Base-by-base conservation (phyloP, 2,113 vertebrate genomes). In the Heterotis niloticus region DNA sequence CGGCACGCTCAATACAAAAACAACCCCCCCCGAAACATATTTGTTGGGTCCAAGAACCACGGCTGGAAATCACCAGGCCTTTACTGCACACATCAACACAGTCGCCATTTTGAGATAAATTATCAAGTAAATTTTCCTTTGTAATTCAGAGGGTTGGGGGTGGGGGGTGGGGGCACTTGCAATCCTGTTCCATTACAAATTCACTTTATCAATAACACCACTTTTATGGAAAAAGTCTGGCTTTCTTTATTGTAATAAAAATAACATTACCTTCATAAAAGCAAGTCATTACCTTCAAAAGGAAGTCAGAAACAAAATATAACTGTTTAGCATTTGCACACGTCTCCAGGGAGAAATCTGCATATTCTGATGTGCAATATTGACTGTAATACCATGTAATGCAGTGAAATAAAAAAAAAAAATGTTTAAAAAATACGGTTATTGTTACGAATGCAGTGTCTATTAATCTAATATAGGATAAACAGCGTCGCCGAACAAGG, bases 11-110 rank as follows among this genome's bases (percentile, higher is more conserved):
- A 44, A 62, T 18, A 26, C 51, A 13, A 52, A 74, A 57, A 74
- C 51, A 74, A 74, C 57, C 71, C 18, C 69, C 71, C 10, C 54
- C n/a, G 57, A 28, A 59, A 56, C 52, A 57, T 74, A 57, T 51
- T 26, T 59, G 54, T 57, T 28, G 71, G 24, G 20, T 57, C 44
- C 54, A 44, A 52, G 14, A 70, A 44, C 68, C 29, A 70, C 12
- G 13, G 23, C n/a, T 72, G 12, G 69, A 72, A 54, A 54, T 23
- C 54, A 29, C 14, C 72, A 24, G 28, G 24, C 72, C 12, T 74
- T 57, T 23, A 20, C 57, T 24, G 26, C 16, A 74, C 24, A 52
- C 26, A 59, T 57, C 34, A 17, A 71, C 52, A 52, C 28, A 71
- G 18, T 62, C 59, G 18, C 59, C 18, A 20, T 62, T 62, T 62